These are phyloP conservation scores for Artibeus lituratus DNA, from an alignment of 2,797 vertebrate species.

Conservation along the genomic window DNA sequence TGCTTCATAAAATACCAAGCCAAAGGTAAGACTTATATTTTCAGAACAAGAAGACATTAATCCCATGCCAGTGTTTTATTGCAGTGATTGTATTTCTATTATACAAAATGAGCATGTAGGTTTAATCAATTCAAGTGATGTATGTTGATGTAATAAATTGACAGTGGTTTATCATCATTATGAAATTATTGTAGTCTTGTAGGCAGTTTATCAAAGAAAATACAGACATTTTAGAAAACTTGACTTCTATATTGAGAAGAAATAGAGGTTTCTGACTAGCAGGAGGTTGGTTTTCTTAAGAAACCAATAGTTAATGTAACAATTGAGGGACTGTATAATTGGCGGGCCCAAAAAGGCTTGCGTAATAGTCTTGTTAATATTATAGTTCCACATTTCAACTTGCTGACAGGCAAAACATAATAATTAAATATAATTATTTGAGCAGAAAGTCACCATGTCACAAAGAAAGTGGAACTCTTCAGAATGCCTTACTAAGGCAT, in stretches of 20 bases:
- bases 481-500: conserved; percentile 37
- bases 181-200: conserved; percentile 29
- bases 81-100: conserved; percentile 60
- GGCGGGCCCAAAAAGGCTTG: neutral
- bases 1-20: conserved; percentile 67
- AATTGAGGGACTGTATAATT: neutral
- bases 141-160: conserved; percentile 50
- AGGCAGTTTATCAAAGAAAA: conserved; percentile 48
- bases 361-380: conserved; percentile 42
- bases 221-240: conserved; percentile 35
- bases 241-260: neutral
- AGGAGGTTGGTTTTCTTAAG: conserved; percentile 11
- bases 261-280: conserved; percentile 18
- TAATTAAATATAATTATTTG: conserved; percentile 64
- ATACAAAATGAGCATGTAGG: conserved; percentile 51
- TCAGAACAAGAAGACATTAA: conserved; percentile 49
- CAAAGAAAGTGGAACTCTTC: conserved; percentile 8
- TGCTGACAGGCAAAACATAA: conserved; percentile 49
- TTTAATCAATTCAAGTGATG: conserved; percentile 65
- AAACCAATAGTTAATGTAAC: conserved; percentile 41
- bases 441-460: neutral
- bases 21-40: conserved; percentile 66
- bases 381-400: conserved; percentile 34
- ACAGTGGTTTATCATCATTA: conserved; percentile 58
- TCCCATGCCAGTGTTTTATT: conserved; percentile 49